A percentile compares a stretch with the other conserved stretches of the same genome.
These are phyloP conservation scores for Sebastes schlegelii DNA, from an alignment of 2,113 vertebrate genomes.

Conservation along the genomic window DNA sequence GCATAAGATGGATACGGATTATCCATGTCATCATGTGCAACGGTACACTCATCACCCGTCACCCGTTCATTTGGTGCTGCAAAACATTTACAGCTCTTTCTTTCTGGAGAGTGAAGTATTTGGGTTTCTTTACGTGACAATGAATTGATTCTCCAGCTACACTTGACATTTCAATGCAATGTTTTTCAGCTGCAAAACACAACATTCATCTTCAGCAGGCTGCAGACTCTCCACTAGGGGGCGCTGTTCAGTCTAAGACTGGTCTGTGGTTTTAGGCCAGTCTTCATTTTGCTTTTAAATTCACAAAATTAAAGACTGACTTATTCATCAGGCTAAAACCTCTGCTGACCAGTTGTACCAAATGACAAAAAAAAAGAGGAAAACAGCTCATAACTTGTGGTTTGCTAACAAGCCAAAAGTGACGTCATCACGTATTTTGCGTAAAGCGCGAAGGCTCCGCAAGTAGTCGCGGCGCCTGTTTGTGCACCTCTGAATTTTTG, in stretches of 20 bases:
- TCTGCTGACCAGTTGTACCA: too few species aligned
- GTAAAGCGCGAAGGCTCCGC: too few species aligned
- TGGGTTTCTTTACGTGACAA: conserved; percentile 4
- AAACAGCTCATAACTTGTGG: too few species aligned
- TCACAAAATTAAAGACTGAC: neutral
- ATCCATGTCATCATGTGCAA: conserved; percentile 2
- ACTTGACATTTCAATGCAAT: conserved; percentile 22
- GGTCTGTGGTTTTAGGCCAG: neutral
- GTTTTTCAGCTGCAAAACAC: neutral
- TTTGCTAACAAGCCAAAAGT: too few species aligned
- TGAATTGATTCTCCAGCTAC: conserved; percentile 14
- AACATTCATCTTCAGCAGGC: neutral
- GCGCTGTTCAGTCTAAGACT: neutral
- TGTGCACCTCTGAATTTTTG: too few species aligned
- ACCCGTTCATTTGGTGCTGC: conserved; percentile 5
- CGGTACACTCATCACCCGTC: conserved; percentile 21
- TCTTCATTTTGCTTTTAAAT: neutral
- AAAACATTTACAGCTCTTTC: neutral
- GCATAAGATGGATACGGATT: conserved; percentile 19
- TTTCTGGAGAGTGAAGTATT: neutral
- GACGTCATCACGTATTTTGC: too few species aligned
- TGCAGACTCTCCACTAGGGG: conserved; percentile 3
- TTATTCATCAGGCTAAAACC: too few species aligned
- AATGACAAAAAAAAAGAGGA: too few species aligned
- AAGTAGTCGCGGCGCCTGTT: too few species aligned